Evolutionary conservation across 2,888 invertebrate species (phyloP).

Genomic region (Tinea semifulvella): DNA sequence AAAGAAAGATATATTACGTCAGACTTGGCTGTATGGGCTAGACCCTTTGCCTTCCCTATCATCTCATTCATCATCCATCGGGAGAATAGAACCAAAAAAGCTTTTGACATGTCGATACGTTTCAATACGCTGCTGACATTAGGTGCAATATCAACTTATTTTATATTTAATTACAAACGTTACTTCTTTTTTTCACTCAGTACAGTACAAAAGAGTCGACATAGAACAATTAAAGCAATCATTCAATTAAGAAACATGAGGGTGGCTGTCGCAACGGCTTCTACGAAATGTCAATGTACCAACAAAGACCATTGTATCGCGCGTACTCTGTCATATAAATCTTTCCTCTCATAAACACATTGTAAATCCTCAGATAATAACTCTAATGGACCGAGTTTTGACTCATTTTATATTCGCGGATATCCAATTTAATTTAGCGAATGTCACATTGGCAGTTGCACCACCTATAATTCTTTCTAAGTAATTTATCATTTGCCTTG

Average conservation of each 20-base stretch:
- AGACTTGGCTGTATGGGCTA: too few relatives aligned
- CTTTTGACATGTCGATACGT: too few relatives aligned
- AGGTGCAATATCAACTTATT: too few relatives aligned
- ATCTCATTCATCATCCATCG: too few relatives aligned
- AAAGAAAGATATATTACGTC: too few relatives aligned
- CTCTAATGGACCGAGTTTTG: background rate
- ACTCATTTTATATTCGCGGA: constrained; percentile 1
- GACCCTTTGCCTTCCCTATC: too few relatives aligned
- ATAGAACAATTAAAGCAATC: constrained; percentile 41
- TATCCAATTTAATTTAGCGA: constrained; percentile 1
- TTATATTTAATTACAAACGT: too few relatives aligned
- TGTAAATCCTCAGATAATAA: background rate
- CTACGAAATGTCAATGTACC: constrained; percentile 1
- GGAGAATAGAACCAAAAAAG: too few relatives aligned
- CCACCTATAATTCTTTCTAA: constrained; percentile 4
- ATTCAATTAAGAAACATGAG: constrained; percentile 41
- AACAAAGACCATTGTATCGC: background rate
- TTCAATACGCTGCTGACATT: too few relatives aligned
- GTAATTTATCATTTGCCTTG: background rate
- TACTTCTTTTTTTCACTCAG: too few relatives aligned
- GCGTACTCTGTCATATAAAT: background rate
- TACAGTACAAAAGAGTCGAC: background rate
- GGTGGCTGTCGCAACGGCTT: constrained; percentile 21
- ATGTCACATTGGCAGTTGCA: constrained; percentile 7
- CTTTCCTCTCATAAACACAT: background rate